Percentiles rank a stretch among this genome's conserved stretches.
phyloP scores from a whole-genome alignment of 2,797 vertebrate genomes.

The Babyrousa celebensis region DNA sequence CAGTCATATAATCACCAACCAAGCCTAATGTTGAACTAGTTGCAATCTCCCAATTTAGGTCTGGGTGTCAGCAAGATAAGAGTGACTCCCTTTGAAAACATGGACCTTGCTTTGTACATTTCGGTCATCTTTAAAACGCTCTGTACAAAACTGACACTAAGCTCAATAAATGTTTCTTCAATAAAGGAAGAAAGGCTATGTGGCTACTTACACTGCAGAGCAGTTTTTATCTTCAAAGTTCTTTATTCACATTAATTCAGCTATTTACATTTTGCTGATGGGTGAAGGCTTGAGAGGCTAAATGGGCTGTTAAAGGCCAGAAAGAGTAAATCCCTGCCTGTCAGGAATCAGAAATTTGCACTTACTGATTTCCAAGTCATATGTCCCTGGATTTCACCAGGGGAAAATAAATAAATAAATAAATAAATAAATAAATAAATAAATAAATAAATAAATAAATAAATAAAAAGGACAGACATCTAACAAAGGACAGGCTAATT shows the following conservation, averaged over 20 bases:
- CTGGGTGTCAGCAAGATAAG: background rate
- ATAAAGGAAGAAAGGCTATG: slow-evolving; percentile 55
- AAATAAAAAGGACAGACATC: background rate
- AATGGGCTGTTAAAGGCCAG: slow-evolving; percentile 75
- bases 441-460: background rate
- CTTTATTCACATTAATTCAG: slow-evolving; percentile 82
- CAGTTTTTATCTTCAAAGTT: slow-evolving; percentile 75
- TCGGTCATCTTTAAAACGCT: slow-evolving; percentile 43
- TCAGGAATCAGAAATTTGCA: slow-evolving; percentile 70
- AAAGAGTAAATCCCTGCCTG: slow-evolving; percentile 54
- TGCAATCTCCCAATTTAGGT: background rate
- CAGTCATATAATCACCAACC: background rate
- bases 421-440: background rate
- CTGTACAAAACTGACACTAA: slow-evolving; percentile 51
- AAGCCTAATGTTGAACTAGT: background rate
- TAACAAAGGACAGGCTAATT: background rate
- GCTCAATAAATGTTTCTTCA: slow-evolving; percentile 72
- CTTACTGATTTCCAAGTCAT: slow-evolving; percentile 59
- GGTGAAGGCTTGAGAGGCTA: slow-evolving; percentile 59
- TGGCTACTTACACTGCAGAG: slow-evolving; percentile 41
- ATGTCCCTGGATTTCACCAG: background rate
- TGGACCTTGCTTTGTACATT: background rate
- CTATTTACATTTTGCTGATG: slow-evolving; percentile 82
- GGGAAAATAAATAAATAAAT: background rate
- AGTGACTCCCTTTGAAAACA: background rate